These are phyloP conservation scores for Salarias fasciatus DNA, from an alignment of 2,797 vertebrate genomes.

Conservation along the genomic window DNA sequence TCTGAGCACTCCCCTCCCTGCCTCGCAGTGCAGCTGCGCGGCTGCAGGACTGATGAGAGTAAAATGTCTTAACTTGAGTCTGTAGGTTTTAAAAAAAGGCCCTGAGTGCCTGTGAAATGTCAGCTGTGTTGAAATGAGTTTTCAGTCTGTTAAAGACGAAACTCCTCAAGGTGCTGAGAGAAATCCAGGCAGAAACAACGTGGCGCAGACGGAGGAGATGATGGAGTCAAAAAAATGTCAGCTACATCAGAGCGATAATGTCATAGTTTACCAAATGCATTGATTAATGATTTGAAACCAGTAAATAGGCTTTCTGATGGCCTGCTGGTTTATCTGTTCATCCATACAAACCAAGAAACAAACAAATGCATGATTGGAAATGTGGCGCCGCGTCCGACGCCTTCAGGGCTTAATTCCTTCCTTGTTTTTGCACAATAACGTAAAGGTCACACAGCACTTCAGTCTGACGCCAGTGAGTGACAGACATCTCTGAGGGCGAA, in stretches of 20 bases:
- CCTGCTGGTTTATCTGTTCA: background rate
- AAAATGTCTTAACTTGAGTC: conserved; percentile 57
- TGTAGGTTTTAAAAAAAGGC: conserved; percentile 45
- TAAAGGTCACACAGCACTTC: conserved; percentile 73
- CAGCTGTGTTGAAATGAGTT: conserved; percentile 72
- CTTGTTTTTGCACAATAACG: conserved; percentile 24
- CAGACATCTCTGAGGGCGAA: conserved; percentile 59
- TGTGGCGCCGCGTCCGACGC: conserved; percentile 8
- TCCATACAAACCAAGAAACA: background rate
- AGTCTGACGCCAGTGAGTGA: conserved; percentile 72
- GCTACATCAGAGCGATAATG: too few relatives aligned
- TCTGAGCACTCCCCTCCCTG: conserved; percentile 36
- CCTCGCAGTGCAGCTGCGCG: conserved; percentile 42
- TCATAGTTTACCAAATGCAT: too few relatives aligned
- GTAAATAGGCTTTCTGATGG: background rate
- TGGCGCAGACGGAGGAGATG: background rate
- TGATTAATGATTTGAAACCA: too few relatives aligned
- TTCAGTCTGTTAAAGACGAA: conserved; percentile 65
- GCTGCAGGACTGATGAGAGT: conserved; percentile 23
- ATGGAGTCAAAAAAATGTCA: background rate
- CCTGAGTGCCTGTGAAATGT: conserved; percentile 72
- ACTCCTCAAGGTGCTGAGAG: conserved; percentile 53
- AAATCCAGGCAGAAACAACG: conserved; percentile 50
- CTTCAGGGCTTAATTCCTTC: conserved; percentile 33
- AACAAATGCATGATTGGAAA: conserved; percentile 17